Percentiles rank a stretch among this genome's conserved stretches.
These are phyloP conservation scores for Lacerta bilineata DNA, from an alignment of 2,797 vertebrate species.

Conservation along the genomic window DNA sequence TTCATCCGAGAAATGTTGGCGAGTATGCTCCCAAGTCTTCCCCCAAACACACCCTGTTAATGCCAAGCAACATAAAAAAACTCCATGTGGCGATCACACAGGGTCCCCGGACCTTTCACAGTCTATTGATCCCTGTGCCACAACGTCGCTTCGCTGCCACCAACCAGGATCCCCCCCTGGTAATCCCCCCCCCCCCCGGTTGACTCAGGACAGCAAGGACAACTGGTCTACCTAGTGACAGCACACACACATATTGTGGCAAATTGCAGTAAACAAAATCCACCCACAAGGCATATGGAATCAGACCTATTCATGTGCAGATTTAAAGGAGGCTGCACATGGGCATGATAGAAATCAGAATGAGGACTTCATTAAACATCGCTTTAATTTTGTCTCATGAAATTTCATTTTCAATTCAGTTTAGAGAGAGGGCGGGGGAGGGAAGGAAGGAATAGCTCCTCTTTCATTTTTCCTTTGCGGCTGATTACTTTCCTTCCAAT, in stretches of 20 bases:
- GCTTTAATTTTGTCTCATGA: conserved; percentile 51
- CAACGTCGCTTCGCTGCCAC: too few relatives aligned
- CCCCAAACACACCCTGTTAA: not conserved
- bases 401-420: conserved; percentile 43
- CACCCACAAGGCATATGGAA: not conserved
- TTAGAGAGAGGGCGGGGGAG: not conserved
- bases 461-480: conserved; percentile 25
- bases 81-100: too few relatives aligned
- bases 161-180: too few relatives aligned
- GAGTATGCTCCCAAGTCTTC: not conserved
- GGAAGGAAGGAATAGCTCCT: conserved; percentile 54
- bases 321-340: not conserved
- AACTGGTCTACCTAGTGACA: not conserved
- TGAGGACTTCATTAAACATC: conserved; percentile 38
- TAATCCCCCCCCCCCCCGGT: too few relatives aligned
- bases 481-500: conserved; percentile 24
- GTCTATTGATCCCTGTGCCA: too few relatives aligned
- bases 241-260: not conserved
- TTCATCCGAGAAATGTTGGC: too few relatives aligned
- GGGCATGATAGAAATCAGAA: not conserved
- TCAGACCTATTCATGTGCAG: not conserved
- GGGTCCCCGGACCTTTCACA: too few relatives aligned
- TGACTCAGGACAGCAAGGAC: not conserved
- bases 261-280: not conserved
- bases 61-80: not conserved